Base-by-base conservation (phyloP, 2,888 invertebrate species). In the Rhaphigaster nebulosa region DNA sequence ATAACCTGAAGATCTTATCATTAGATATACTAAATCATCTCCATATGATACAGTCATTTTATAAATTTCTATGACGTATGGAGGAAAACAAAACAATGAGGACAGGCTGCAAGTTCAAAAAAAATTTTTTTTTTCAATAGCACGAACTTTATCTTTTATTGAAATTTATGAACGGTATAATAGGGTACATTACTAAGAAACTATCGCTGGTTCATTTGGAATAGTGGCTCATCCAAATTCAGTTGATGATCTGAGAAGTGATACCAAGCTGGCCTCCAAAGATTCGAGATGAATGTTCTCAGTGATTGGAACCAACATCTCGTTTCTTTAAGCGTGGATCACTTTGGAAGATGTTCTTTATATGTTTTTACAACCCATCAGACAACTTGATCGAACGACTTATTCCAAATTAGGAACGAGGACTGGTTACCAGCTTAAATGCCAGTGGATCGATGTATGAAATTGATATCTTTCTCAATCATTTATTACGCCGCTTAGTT, bases 351-450 rank as follows among this genome's bases (percentile, higher is more conserved):
- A 76, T 38, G 70, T 76, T 76, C 70, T 76, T 76, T 20, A 76
- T 6, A 38, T 2, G 34, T 76, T 76, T 76, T 76, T 76, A 76
- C 38, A 20, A 38, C 70, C 29, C 70, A 76, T 76, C 20, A 76
- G 70, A 76, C 38, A 76, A 76, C 70, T 76, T 38, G 70, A 76
- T 76, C 70, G 20, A 10, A 5, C 20, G 15, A 6, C 70, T 38
- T 34, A 10, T 23, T 38, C 70, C 70, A 38, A 76, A 76, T 76
- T 76, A 38, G 70, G 70, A 76, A 76, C 20, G 20, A 70, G 38
- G 38, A 76, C 70, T 38, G 70, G 70, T 34, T 38, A 76, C 70
- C 70, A 76, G 70, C 70, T 76, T 38, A 76, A 76, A 76, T 76
- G 70, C 38, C 70, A 76, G 18, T 34, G 70, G 23, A 76, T 38